Evolutionary conservation across 2,797 vertebrate species (phyloP).

Genomic region (Toxotes lorentzi): DNA sequence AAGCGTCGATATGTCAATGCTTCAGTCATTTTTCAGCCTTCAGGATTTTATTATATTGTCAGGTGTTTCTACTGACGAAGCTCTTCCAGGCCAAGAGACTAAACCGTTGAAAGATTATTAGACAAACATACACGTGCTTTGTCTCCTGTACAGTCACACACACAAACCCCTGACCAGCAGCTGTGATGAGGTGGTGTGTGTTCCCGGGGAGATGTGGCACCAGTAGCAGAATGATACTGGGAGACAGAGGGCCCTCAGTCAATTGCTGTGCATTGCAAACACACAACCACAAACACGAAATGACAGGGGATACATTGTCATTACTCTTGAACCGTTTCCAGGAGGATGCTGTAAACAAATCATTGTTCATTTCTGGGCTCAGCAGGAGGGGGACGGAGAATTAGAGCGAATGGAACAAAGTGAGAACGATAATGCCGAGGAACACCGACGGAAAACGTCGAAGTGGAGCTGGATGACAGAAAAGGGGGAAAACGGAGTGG

Average conservation of each 20-base stretch:
- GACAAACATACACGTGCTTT: not conserved
- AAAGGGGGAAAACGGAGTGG: not conserved
- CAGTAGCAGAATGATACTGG: constrained; percentile 81
- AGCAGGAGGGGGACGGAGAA: constrained; percentile 33
- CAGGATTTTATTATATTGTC: not conserved
- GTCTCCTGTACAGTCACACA: constrained; percentile 24
- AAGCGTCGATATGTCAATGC: not conserved
- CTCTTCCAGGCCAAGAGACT: no score
- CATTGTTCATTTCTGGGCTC: constrained; percentile 61
- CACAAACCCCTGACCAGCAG: constrained; percentile 60
- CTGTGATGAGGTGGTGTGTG: constrained; percentile 69
- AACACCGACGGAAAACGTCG: constrained; percentile 20
- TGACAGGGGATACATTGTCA: constrained; percentile 73
- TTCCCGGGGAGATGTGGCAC: constrained; percentile 76
- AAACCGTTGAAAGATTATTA: not conserved
- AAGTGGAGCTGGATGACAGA: constrained; percentile 7
- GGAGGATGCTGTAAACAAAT: constrained; percentile 69
- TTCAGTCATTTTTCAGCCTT: not conserved
- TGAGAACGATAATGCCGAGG: constrained; percentile 28
- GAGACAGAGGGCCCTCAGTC: constrained; percentile 79
- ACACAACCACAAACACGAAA: constrained; percentile 15
- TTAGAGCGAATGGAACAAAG: constrained; percentile 39
- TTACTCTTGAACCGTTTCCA: constrained; percentile 69
- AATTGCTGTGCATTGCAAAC: constrained; percentile 39
- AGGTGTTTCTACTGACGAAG: not conserved